Percentiles rank a stretch among this genome's conserved stretches.
These are phyloP conservation scores for Passer montanus DNA, from an alignment of 2,113 vertebrate species.

Conservation along the genomic window DNA sequence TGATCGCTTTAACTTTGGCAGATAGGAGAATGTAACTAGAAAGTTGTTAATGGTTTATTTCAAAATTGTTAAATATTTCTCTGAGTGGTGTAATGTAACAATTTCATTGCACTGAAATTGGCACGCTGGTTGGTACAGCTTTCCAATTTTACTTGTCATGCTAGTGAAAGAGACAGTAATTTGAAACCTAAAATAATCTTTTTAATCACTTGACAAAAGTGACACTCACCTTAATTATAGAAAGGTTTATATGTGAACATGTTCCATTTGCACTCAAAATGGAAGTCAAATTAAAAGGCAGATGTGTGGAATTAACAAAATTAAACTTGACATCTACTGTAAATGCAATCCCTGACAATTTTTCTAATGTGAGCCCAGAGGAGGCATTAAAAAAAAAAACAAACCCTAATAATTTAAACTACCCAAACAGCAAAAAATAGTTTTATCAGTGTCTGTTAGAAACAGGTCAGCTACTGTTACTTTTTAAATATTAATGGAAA, in stretches of 20 bases:
- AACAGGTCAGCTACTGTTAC: not conserved
- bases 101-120: not conserved
- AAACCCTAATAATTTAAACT: not conserved
- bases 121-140: not conserved
- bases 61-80: slow-evolving; percentile 2
- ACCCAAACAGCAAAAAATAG: not conserved
- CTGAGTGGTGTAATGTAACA: not conserved
- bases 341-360: not conserved
- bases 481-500: not conserved
- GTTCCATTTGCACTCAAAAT: slow-evolving; percentile 18
- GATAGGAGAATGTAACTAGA: not conserved
- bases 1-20: not conserved
- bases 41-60: slow-evolving; percentile 14
- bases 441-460: not conserved
- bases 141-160: slow-evolving; percentile 51
- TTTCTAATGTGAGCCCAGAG: not conserved
- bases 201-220: slow-evolving; percentile 58
- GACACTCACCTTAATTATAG: slow-evolving; percentile 41
- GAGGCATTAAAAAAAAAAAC: not conserved
- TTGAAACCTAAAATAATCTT: slow-evolving; percentile 48
- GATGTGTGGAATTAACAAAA: slow-evolving; percentile 40
- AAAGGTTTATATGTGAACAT: slow-evolving; percentile 3
- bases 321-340: slow-evolving; percentile 32
- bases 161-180: slow-evolving; percentile 24
- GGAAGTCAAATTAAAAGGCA: slow-evolving; percentile 43